Evolutionary conservation across 2,888 invertebrate genomes (phyloP), one percentile per base, ranked within the genome.

Genomic region (Gerris lacustris): DNA sequence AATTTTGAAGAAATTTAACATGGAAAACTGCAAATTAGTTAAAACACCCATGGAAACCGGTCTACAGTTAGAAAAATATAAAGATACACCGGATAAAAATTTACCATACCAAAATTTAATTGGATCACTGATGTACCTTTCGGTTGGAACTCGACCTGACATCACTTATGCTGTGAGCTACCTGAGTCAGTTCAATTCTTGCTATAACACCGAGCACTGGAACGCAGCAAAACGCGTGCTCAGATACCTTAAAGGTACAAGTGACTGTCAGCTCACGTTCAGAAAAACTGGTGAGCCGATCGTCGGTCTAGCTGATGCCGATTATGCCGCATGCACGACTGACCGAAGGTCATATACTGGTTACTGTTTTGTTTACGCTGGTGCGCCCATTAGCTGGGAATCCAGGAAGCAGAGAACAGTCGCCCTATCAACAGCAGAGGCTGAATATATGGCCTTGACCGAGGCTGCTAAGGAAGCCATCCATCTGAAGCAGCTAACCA

Each of bases 141-240:
- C 71, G 31, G 73, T 71, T 31, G 63, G 64, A 43, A 69, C 70
- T 45, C 43, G 73, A 45, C 69, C 73, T n/a, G 71, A 73, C 55
- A 68, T 73, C 5, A 17, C 66, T 9, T 67, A 71, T 70, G 5
- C 69, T 45, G 70, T 72, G 11, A 67, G 67, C 45, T 63, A 68
- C 44, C 62, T 73, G 68, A 73, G 72, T 63, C 68, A 70, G 55
- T 69, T 72, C 31, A 63, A 69, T 17, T 67, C 68, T 18, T 68
- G 64, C 44, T 68, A 45, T 31, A 69, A 62, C 11, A 66, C 67
- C 43, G 66, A 66, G 66, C 69, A 70, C 43, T 73, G 70, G 73
- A n/a, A 66, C 43, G 72, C 73, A 66, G 70, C 73, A 9, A 73
- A 72, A 66, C 44, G 72, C 11, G 72, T 73, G 6, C 64, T 73